Base-by-base conservation (phyloP, 1,140 invertebrate species). In the Diorhabda elongata region DNA sequence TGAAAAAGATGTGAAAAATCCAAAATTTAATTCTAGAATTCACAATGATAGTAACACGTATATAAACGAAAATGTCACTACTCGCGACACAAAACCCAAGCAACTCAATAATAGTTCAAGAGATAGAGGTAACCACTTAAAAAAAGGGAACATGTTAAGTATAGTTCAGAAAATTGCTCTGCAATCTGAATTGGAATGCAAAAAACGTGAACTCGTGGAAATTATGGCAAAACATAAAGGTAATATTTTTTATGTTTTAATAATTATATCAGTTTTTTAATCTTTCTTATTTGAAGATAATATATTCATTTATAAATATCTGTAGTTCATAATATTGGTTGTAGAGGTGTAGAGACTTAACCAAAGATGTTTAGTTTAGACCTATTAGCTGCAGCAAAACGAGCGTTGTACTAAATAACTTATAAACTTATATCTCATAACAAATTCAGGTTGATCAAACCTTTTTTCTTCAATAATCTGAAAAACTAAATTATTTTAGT, bases 141-240 rank as follows among this genome's bases (percentile, higher is more conserved):
- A 59, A 2, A 73, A 76, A 61, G 69, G 67, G 26, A 73, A 68
- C 42, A 70, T 67, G 8, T 52, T 61, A 3, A 76, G 67, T 62
- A 71, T 73, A 57, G 76, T 69, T 66, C 73, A 77, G 62, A 77
- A 77, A 65, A n/a, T 75, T 41, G 70, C 73, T 45, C 67, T 81
- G 43, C 76, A 79, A 68, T 74, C 74, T 2, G 79, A 81, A 67
- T 64, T 81, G 58, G 75, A 81, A 65, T 79, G 80, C 3, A 83
- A 82, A 68, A 80, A 81, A 65, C 66, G 75, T 43, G 80, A 82
- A 69, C 68, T 83, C 8, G 82, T 82, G 58, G 82, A 82, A 66
- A 75, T 83, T 57, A 82, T 83, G 81, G 75, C 78, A n/a, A 83
- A 82, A 73, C 80, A 82, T 74, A 80, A 81, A 77, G 80, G 80